Conservation (phyloP, 2,888 invertebrate species). For the Crematogaster levior region DNA sequence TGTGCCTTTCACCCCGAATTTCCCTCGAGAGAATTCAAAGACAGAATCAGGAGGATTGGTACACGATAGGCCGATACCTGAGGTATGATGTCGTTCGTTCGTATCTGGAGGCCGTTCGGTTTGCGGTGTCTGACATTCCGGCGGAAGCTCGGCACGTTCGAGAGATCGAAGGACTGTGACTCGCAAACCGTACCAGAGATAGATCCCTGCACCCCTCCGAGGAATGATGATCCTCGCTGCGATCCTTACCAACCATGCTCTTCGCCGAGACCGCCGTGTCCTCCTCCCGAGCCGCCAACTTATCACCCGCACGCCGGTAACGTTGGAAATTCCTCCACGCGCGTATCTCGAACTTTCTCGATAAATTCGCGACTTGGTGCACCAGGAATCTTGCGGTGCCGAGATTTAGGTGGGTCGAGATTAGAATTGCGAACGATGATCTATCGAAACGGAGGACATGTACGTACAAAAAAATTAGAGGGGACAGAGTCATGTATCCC, state of each 20-base stretch:
- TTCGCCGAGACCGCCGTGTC: neutral
- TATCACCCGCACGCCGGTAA: conserved; percentile 1
- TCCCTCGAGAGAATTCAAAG: neutral
- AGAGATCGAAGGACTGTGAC: neutral
- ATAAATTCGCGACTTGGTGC: conserved; percentile 17
- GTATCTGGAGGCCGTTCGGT: neutral
- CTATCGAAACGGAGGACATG: neutral
- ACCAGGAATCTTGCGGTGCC: neutral
- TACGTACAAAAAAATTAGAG: too few species aligned
- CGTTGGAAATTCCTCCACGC: neutral
- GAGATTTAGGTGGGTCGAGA: conserved; percentile 20
- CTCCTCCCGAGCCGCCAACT: neutral
- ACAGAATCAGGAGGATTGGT: neutral
- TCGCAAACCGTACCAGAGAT: neutral
- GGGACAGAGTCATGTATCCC: neutral
- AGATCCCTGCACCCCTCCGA: neutral
- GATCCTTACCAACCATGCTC: neutral
- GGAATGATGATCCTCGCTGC: neutral
- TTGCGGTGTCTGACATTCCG: conserved; percentile 8
- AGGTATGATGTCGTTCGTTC: neutral
- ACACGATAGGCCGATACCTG: neutral
- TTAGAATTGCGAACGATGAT: conserved; percentile 8
- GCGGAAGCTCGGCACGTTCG: neutral
- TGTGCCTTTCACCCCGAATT: neutral
- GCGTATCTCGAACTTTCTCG: conserved; percentile 18